Base-by-base conservation (phyloP, 2,888 invertebrate species). In the Sarcophaga caerulescens region DNA sequence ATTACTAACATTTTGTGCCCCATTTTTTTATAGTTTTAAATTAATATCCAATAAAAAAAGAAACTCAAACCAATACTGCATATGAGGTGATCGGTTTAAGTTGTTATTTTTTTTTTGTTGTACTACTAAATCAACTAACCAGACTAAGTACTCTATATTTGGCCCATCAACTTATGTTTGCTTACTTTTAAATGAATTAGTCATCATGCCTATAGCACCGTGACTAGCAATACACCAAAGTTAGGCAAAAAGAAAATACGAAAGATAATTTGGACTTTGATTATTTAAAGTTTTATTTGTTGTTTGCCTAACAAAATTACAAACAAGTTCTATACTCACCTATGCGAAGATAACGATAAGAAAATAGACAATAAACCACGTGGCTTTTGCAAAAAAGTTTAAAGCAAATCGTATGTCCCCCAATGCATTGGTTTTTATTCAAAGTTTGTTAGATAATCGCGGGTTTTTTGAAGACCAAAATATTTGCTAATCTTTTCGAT, bases 131-230 rank as follows among this genome's bases (percentile, higher is more conserved):
- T 8, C 10, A 35, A 52, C 11, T 47, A 47, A 47, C 45, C 21
- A 68, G 47, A 14, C 21, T 62, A 44, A 21, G 44, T 44, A 44
- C 59, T 44, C 19, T 17, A 21, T 44, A 60, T 35, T 21, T 21
- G 10, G 14, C 52, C 52, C 12, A 52, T 44, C n/a, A 35, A 12
- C 45, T 47, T 47, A 47, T 8, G 68, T 47, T 45, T 68, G 68
- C 47, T 21, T 14, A 68, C 21, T 68, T 68, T 47, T 47, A 35
- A 35, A 45, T 19, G n/a, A 57, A 52, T 70, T 57, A 70, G 52
- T 70, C 70, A 70, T 70, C 70, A 70, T 14, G n/a, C 17, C n/a
- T 35, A n/a, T 65, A 44, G n/a, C 35, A 65, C 17, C 65, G 65
- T 25, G 35, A 35, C 35, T 35, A 35, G 35, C 11, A 47, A 14